phyloP scores from a whole-genome alignment of 2,797 vertebrate species.

The Callimico goeldii region DNA sequence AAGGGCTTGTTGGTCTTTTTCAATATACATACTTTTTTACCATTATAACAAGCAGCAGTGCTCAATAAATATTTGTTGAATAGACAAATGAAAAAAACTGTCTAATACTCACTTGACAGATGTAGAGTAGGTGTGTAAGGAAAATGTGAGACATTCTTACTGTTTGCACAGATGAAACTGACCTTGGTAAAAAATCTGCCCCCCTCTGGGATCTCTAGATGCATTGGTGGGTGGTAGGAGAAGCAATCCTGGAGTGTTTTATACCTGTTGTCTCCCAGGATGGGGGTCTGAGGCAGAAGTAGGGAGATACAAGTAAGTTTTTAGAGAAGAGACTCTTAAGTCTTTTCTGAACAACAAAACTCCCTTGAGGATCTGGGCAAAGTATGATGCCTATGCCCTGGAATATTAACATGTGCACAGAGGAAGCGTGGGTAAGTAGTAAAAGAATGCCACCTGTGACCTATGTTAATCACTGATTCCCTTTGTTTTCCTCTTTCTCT shows the following conservation, averaged over 20 bases:
- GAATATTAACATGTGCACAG: background rate
- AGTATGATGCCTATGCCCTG: background rate
- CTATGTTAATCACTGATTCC: background rate
- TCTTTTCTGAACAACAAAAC: slow-evolving; percentile 1
- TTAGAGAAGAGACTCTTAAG: background rate
- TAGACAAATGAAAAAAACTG: background rate
- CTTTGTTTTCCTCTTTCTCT: background rate
- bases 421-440: background rate
- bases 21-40: background rate
- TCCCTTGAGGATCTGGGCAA: background rate
- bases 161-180: background rate
- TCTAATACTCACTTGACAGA: background rate
- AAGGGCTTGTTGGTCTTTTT: background rate
- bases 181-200: background rate
- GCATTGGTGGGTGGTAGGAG: background rate
- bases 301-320: background rate
- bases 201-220: background rate
- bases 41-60: background rate
- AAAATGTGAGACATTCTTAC: background rate
- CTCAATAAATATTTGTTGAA: background rate
- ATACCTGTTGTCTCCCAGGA: background rate
- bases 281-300: background rate
- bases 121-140: background rate
- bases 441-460: background rate
- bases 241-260: background rate